Evolutionary conservation across 2,797 vertebrate species (phyloP).

Genomic region (Margarornis squamiger): DNA sequence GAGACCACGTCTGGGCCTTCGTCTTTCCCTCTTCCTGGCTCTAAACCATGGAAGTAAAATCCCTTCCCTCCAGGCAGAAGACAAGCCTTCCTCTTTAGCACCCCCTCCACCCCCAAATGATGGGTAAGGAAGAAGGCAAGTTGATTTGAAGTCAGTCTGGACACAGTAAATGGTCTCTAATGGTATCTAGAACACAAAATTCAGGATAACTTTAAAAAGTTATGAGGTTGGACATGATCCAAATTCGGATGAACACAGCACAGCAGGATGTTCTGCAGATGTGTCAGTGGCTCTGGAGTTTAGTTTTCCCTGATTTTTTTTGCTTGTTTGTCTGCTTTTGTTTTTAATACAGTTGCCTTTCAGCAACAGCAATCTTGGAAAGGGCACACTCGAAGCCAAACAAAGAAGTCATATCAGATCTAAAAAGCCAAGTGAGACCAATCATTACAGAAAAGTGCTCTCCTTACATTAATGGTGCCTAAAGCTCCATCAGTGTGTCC

Average conservation of each 20-base stretch:
- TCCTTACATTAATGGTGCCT: background rate
- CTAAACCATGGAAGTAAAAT: background rate
- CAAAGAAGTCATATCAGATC: background rate
- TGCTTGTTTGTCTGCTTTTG: background rate
- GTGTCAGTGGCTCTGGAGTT: background rate
- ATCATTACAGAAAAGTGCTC: background rate
- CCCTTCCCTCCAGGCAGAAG: background rate
- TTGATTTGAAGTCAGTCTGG: background rate
- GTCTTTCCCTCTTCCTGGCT: slow-evolving; percentile 18
- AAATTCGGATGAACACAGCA: background rate
- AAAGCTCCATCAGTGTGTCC: background rate
- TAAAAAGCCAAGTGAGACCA: background rate
- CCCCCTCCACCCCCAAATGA: background rate
- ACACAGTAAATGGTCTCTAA: slow-evolving; percentile 11
- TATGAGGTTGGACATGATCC: background rate
- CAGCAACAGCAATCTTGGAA: background rate
- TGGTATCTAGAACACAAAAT: background rate
- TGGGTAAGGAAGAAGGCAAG: background rate
- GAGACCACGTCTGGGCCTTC: background rate
- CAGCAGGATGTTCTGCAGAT: background rate
- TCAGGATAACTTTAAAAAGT: background rate
- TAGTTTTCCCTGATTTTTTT: background rate
- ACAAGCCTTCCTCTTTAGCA: background rate
- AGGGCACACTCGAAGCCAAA: background rate
- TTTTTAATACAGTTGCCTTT: background rate